Evolutionary conservation across 2,888 invertebrate species (phyloP), one percentile per base, ranked within the genome.

Genomic region (Subacronicta megacephala): DNA sequence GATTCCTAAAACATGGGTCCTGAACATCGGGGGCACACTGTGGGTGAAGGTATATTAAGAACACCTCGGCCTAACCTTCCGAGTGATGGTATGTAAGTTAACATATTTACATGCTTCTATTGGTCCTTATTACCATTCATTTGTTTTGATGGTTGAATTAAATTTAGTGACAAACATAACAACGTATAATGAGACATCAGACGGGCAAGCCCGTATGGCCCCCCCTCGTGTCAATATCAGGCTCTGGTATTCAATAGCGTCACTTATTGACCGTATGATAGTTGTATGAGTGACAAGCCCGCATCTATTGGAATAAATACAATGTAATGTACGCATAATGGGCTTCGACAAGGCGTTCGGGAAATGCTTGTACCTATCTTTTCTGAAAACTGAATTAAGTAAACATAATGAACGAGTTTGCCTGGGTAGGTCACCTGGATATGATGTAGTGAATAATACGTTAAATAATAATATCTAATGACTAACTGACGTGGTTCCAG

Each of bases 151-250:
- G 46, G 13, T 50, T 57, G 33, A 15, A 46, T 36, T 59, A 36
- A 15, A 46, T 36, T 47, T 37, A 38, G 49, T 63, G 68, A 68
- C 77, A 72, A 47, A 62, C 62, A 65, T 72, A 80, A 77, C 74
- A 71, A 65, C 54, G 67, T 66, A 70, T 79, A 81, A 81, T 80
- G 70, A 64, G 75, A 69, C 68, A 65, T 62, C 52, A 56, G 75
- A 80, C 57, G 49, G 76, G 79, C 54, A 77, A 45, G 68, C 89
- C 89, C 89, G 87, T 89, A 89, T 89, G 68, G 66, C 55, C 72
- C 60, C 66, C 72, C 65, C 77, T 78, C 78, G 76, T 77, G 77
- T 83, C 84, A 84, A 85, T 82, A 82, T 82, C 82, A 78, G 66
- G 71, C 76, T 66, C 46, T 66, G 56, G 57, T 61, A 66, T 72